A percentile compares a stretch with the other conserved stretches of the same genome.
Evolutionary conservation across 2,797 vertebrate species (phyloP).

Genomic region (Gambusia yucatana): DNA sequence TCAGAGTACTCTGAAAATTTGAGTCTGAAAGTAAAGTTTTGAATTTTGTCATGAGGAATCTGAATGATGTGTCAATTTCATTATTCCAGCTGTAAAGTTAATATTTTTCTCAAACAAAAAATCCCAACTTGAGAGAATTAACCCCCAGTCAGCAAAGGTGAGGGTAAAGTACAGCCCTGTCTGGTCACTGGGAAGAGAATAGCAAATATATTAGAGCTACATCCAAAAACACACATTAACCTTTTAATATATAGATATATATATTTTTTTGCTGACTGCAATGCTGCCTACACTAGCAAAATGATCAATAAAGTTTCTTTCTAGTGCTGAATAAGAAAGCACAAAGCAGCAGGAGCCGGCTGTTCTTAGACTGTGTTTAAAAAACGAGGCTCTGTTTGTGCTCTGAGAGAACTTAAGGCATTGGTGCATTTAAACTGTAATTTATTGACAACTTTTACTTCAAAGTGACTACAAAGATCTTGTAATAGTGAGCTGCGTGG

Average conservation of each 20-base stretch:
- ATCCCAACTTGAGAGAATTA: neutral
- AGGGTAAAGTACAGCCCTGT: neutral
- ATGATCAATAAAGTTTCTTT: neutral
- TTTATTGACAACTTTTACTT: neutral
- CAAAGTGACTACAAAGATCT: neutral
- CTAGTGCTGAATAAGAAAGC: neutral
- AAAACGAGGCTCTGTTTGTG: neutral
- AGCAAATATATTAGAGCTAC: neutral
- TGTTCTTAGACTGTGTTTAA: neutral
- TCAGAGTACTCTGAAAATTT: neutral
- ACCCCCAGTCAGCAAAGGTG: neutral
- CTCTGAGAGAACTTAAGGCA: neutral
- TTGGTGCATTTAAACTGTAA: neutral
- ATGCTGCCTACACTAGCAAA: neutral
- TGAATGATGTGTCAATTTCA: neutral
- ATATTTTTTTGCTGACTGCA: neutral
- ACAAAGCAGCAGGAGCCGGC: neutral
- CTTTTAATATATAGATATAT: too few species aligned
- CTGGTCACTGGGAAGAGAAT: neutral
- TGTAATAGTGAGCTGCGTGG: neutral
- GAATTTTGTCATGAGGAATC: neutral
- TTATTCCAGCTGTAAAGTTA: neutral
- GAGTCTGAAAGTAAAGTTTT: neutral
- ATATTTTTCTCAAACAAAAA: neutral
- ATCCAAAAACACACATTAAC: neutral